Base-by-base conservation (phyloP, 2,888 invertebrate species). In the Pantelozetes paolii region DNA sequence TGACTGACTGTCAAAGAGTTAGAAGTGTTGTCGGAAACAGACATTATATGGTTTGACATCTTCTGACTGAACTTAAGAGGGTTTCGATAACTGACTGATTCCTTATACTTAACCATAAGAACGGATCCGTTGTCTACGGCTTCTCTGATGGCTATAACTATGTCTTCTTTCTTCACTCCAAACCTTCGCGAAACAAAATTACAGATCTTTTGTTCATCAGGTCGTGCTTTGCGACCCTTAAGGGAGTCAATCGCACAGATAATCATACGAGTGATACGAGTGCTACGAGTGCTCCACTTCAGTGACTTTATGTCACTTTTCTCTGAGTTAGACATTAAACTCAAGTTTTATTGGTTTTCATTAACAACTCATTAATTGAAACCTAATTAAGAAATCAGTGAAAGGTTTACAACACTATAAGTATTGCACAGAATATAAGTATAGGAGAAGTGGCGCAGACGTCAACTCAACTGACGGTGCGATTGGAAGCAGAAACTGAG, bases 171-270 rank as follows among this genome's bases (percentile, higher is more conserved):
- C 82, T 89, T 89, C 76, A 87, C 85, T 80, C 89, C 88, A 81
- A 89, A 89, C 81, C 88, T 87, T 79, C 90, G 87, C 80, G 89
- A 85, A 82, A 92, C 86, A 85, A 89, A 90, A 83, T 89, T 90
- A 83, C 89, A 90, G 81, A 92, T 92, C 79, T 91, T 87, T 81
- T 89, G 88, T 77, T 89, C 86, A 82, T 92, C 91, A 71, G 92
- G 92, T 75, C 92, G 87, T 73, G 92, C 90, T 85, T 92, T 92
- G 79, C 92, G 86, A 76, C 88, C 87, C 78, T 91, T 88, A 81
- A 92, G 85, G 82, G 90, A 89, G 84, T 92, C 91, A 82, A 92
- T 91, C 80, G 91, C 90, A 82, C 90, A 90, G 80, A 92, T 85
- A 82, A 92, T 90, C 81, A 88, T 64, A 36, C 23, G 64, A n/a